phyloP scores from a whole-genome alignment of 2,113 vertebrate genomes.

The Labeo rohita region DNA sequence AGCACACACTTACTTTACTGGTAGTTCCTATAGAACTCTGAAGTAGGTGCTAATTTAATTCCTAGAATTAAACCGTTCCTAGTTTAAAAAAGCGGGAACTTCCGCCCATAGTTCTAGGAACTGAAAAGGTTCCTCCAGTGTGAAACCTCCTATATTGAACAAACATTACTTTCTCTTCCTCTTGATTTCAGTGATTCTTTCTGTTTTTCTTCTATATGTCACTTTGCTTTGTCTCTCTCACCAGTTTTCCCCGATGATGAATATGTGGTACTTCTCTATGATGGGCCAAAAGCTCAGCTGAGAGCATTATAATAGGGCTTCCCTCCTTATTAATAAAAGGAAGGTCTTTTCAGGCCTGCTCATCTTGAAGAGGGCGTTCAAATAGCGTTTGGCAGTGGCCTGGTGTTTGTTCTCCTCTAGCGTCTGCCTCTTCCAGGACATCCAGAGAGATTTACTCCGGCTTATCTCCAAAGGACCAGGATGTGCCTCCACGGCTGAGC shows the following conservation, averaged over 20 bases:
- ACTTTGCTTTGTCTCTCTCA: conserved; percentile 27
- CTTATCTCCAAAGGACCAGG: conserved; percentile 79
- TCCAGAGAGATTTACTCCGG: conserved; percentile 73
- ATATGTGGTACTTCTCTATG: conserved; percentile 57
- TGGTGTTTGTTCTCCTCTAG: conserved; percentile 70
- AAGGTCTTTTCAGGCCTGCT: conserved; percentile 64
- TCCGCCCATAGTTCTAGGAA: too few relatives aligned
- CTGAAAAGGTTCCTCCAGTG: too few relatives aligned
- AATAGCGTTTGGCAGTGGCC: conserved; percentile 61
- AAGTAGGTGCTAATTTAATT: too few relatives aligned
- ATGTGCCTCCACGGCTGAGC: conserved; percentile 70
- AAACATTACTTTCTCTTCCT: background rate
- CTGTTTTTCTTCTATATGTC: background rate
- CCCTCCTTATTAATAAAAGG: conserved; percentile 58
- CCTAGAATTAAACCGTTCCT: too few relatives aligned
- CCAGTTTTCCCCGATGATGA: conserved; percentile 50
- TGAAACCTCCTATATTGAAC: too few relatives aligned
- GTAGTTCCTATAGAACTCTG: too few relatives aligned
- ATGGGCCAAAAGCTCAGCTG: conserved; percentile 51
- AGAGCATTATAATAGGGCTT: conserved; percentile 59
- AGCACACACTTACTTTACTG: too few relatives aligned
- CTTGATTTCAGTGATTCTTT: background rate
- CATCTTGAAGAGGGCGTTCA: conserved; percentile 73
- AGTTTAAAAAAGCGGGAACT: too few relatives aligned
- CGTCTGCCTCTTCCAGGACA: conserved; percentile 68